Base-by-base conservation (phyloP, 1,140 invertebrate genomes). In the Homalodisca vitripennis region DNA sequence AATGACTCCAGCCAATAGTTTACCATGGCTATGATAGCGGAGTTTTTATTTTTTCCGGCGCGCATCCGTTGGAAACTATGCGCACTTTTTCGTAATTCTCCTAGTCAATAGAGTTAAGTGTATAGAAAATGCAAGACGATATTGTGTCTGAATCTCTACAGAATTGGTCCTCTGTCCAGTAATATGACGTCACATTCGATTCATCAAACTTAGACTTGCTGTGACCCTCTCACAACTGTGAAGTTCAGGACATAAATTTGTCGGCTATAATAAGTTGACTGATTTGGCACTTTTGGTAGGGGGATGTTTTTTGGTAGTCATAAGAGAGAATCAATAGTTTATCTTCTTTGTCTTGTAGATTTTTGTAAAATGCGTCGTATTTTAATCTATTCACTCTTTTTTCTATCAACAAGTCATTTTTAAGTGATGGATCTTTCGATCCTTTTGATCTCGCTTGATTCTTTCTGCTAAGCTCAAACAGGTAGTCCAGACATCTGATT, bases 221-320 rank as follows among this genome's bases (percentile, higher is more conserved):
- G 63, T 41, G 47, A 20, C 75, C n/a, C 76, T 66, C 66, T 60
- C 10, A 75, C 75, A 31, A 77, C 73, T 10, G 74, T 74, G 66
- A 78, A 78, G 68, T 79, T 77, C 47, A 75, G 75, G n/a, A 76
- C 62, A 66, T 78, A 76, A 13, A 78, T 48, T 63, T 79, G 77
- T 31, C 74, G 29, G 14, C 68, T 71, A 47, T 76, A 78, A 68
- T 78, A 79, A 1, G 75, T 72, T 34, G 53, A 62, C 68, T 79
- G 78, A 64, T 79, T 76, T 12, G 74, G 76, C 14, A 79, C 17
- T 71, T 78, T 79, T 1, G 75, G 75, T 6, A 78, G 32, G 1
- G 66, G 66, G 24, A 74, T 30, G 70, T 79, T 78, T 68, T 79
- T 73, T 81, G 76, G 48, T 75, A 80, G 69, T 81, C 79, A 72